Conservation (phyloP, 2,888 invertebrate genomes). For the Tetragonula carbonaria region DNA sequence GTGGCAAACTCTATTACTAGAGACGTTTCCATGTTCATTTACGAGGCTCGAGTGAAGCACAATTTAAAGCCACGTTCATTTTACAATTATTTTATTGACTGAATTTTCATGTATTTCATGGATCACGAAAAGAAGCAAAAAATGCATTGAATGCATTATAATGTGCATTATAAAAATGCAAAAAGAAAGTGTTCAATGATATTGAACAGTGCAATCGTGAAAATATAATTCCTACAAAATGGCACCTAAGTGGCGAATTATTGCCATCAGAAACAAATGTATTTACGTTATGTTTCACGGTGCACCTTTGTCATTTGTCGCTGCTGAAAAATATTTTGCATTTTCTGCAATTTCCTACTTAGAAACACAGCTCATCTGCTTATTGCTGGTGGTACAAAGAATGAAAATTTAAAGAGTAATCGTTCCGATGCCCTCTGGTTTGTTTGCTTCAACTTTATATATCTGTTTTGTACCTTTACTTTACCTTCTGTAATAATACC, state of each 20-base stretch:
- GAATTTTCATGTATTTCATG: too few relatives aligned
- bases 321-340: not conserved
- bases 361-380: not conserved
- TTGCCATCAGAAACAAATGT: constrained; percentile 1
- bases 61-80: not conserved
- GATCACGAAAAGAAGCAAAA: too few relatives aligned
- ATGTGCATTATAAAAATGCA: too few relatives aligned
- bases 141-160: too few relatives aligned
- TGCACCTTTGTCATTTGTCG: constrained; percentile 4
- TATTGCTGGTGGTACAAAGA: not conserved
- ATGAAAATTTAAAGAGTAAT: constrained; percentile 1
- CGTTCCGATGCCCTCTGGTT: not conserved
- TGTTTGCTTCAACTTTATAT: not conserved
- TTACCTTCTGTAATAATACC: not conserved
- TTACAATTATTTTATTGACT: too few relatives aligned
- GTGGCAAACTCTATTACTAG: constrained; percentile 40
- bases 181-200: too few relatives aligned
- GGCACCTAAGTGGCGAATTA: too few relatives aligned
- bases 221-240: too few relatives aligned
- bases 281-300: not conserved
- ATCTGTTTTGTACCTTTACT: not conserved
- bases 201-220: too few relatives aligned
- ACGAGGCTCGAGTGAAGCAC: constrained; percentile 40
- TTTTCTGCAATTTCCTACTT: constrained; percentile 12
- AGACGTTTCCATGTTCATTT: constrained; percentile 65